Conservation (phyloP, 2,113 vertebrate species). For the Ia io region DNA sequence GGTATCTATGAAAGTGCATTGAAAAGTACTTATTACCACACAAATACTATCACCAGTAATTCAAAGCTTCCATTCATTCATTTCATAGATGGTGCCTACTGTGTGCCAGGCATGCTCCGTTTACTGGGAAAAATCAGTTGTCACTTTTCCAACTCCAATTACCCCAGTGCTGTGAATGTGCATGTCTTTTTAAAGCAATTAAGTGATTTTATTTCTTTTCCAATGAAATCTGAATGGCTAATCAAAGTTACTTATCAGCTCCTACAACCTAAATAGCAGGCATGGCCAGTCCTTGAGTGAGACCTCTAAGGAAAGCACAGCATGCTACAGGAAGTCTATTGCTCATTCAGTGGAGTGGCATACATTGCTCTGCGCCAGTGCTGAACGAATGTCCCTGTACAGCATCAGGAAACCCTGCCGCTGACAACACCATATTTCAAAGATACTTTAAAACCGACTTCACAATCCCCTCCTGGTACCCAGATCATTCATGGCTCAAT, state of each 20-base stretch:
- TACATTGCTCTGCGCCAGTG: not conserved
- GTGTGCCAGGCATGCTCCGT: not conserved
- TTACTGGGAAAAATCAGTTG: not conserved
- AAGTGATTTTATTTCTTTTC: slow-evolving; percentile 48
- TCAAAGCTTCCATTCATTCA: slow-evolving; percentile 12
- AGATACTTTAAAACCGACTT: slow-evolving; percentile 41
- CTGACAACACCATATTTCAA: slow-evolving; percentile 54
- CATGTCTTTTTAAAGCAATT: slow-evolving; percentile 47
- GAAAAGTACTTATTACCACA: not conserved
- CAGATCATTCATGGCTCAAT: not conserved
- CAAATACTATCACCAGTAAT: not conserved
- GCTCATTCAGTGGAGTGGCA: not conserved
- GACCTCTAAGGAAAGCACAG: slow-evolving; percentile 13
- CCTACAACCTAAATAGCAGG: slow-evolving; percentile 45
- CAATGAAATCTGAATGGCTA: slow-evolving; percentile 59
- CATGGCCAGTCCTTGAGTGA: not conserved
- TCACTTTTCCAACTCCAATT: slow-evolving; percentile 29
- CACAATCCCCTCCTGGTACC: not conserved
- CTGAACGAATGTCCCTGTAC: not conserved
- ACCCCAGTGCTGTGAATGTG: not conserved
- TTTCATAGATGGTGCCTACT: slow-evolving; percentile 23
- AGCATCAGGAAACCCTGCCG: slow-evolving; percentile 24
- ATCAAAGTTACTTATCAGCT: slow-evolving; percentile 58
- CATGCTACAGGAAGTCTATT: not conserved
- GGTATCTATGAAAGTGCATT: not conserved